Percentiles rank a stretch among this genome's conserved stretches.
phyloP scores from a whole-genome alignment of 1,140 invertebrate species.

The Lasioglossum baleicum region DNA sequence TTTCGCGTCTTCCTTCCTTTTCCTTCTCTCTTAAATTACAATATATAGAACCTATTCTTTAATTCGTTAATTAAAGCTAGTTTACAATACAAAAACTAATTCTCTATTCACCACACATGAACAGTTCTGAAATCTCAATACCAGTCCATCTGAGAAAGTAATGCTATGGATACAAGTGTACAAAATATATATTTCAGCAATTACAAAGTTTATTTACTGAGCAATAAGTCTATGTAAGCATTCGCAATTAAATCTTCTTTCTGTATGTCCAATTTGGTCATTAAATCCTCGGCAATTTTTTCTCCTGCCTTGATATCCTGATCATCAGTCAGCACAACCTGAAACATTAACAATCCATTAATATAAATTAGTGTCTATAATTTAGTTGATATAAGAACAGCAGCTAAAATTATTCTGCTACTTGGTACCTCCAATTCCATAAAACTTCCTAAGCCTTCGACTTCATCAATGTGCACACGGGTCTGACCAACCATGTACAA shows the following conservation, averaged over 20 bases:
- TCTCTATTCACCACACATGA: too few relatives aligned
- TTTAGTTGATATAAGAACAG: background rate
- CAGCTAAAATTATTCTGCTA: background rate
- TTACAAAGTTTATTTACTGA: background rate
- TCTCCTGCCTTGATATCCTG: constrained; percentile 87
- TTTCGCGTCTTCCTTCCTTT: constrained; percentile 11
- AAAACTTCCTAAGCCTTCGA: constrained; percentile 89
- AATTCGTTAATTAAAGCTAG: constrained; percentile 4
- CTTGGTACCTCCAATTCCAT: constrained; percentile 92
- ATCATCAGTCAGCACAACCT: constrained; percentile 84
- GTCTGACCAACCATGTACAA: constrained; percentile 92
- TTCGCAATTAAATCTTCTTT: constrained; percentile 85
- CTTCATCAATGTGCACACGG: constrained; percentile 92
- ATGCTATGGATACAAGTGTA: background rate
- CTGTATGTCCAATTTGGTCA: constrained; percentile 85
- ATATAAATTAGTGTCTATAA: background rate
- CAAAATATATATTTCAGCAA: background rate
- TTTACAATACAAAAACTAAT: too few relatives aligned
- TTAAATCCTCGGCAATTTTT: constrained; percentile 85
- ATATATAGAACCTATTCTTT: constrained; percentile 1
- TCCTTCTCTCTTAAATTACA: constrained; percentile 1
- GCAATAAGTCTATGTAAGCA: constrained; percentile 87
- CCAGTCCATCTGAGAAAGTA: too few relatives aligned
- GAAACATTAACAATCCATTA: constrained; percentile 6
- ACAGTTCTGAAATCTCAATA: too few relatives aligned